Evolutionary conservation across 2,888 invertebrate species (phyloP).

Genomic region (Melangyna quadrimaculata): DNA sequence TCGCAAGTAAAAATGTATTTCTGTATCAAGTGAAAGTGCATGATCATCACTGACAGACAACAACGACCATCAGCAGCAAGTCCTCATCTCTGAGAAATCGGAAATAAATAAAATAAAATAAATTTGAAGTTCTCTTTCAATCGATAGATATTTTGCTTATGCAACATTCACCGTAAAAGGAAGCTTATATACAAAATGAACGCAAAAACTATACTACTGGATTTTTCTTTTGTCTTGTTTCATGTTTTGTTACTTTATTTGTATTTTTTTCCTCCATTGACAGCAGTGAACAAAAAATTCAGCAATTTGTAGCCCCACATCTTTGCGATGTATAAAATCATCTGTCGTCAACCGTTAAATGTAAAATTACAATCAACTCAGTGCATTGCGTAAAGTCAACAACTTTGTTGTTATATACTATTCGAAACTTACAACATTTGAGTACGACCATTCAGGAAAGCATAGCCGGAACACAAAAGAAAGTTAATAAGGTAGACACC

Average conservation of each 20-base stretch:
- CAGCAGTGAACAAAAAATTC: slow-evolving; percentile 6
- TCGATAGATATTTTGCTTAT: slow-evolving; percentile 23
- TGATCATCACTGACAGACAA: background rate
- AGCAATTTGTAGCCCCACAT: slow-evolving; percentile 44
- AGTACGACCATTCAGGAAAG: slow-evolving; percentile 21
- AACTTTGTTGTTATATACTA: slow-evolving; percentile 4
- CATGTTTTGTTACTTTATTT: background rate
- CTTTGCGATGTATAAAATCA: slow-evolving; percentile 19
- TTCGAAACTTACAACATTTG: background rate
- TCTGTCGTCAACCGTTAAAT: slow-evolving; percentile 57
- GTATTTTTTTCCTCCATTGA: background rate
- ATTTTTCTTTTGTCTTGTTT: slow-evolving; percentile 18
- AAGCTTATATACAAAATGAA: slow-evolving; percentile 1
- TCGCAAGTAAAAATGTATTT: too few relatives aligned
- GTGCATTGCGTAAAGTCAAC: slow-evolving; percentile 47
- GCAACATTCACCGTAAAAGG: slow-evolving; percentile 34
- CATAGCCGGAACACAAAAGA: slow-evolving; percentile 55
- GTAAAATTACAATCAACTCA: slow-evolving; percentile 23
- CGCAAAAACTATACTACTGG: background rate
- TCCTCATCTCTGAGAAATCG: slow-evolving; percentile 12
- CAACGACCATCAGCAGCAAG: background rate
- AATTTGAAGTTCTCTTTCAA: slow-evolving; percentile 28
- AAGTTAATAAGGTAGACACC: slow-evolving; percentile 61
- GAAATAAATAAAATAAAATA: slow-evolving; percentile 46
- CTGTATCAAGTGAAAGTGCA: background rate